Evolutionary conservation across 2,888 invertebrate genomes (phyloP).

Genomic region (Pseudanteris insignis): DNA sequence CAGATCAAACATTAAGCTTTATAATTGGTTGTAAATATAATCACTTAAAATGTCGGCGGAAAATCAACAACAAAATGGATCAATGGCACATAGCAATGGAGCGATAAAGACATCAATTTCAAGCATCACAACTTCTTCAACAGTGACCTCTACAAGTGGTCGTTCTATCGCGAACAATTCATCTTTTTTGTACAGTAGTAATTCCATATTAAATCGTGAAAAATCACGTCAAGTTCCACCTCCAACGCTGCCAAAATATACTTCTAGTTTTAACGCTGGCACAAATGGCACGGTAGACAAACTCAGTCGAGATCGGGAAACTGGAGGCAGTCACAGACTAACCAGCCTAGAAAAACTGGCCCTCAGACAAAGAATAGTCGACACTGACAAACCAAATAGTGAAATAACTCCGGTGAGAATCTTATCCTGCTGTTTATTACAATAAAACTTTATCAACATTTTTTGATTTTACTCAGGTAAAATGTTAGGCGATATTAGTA

Average conservation of each 20-base stretch:
- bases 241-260: constrained; percentile 82
- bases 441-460: too few relatives aligned
- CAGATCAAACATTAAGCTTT: too few relatives aligned
- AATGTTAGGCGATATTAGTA: not conserved
- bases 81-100: constrained; percentile 58
- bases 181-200: constrained; percentile 62
- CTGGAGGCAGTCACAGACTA: constrained; percentile 79
- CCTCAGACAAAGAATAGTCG: constrained; percentile 82
- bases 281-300: constrained; percentile 72
- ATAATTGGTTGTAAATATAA: too few relatives aligned
- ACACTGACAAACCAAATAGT: constrained; percentile 72
- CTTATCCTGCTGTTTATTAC: too few relatives aligned
- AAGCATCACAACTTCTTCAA: constrained; percentile 45
- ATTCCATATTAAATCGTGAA: constrained; percentile 58
- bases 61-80: constrained; percentile 55
- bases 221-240: constrained; percentile 75
- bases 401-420: constrained; percentile 62
- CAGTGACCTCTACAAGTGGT: constrained; percentile 47
- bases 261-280: constrained; percentile 80
- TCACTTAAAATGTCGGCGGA: too few relatives aligned
- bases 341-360: constrained; percentile 86
- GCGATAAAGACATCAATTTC: constrained; percentile 53
- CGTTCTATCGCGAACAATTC: constrained; percentile 58
- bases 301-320: constrained; percentile 75
- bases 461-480: too few relatives aligned